Conservation (phyloP, 2,797 vertebrate genomes). For the Coreius guichenoti region DNA sequence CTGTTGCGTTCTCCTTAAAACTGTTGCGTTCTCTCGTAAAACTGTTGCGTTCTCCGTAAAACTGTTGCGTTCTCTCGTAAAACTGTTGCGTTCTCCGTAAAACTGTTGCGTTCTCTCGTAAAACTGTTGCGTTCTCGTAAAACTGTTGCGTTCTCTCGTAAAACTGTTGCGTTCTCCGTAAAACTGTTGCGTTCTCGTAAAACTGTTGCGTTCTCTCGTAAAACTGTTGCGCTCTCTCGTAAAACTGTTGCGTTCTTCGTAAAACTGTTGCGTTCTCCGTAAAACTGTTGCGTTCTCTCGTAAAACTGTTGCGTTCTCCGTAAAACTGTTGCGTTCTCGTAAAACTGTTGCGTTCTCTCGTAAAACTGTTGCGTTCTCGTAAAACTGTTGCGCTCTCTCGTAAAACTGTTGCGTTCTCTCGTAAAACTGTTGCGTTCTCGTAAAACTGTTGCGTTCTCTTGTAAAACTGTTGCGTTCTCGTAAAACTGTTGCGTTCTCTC, state of each 20-base stretch:
- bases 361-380: too few relatives aligned
- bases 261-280: too few relatives aligned
- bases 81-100: neutral
- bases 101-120: neutral
- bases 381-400: neutral
- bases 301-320: too few relatives aligned
- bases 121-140: neutral
- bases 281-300: too few relatives aligned
- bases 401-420: neutral
- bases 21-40: fast-evolving
- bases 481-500: neutral
- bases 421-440: neutral
- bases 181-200: neutral
- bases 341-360: too few relatives aligned
- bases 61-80: neutral
- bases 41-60: neutral
- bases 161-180: too few relatives aligned
- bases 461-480: neutral
- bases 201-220: neutral
- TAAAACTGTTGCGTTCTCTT: neutral
- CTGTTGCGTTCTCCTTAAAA: neutral
- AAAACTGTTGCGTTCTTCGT: neutral
- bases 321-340: too few relatives aligned
- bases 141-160: too few relatives aligned
- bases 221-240: neutral